Evolutionary conservation across 2,113 vertebrate species (phyloP).

Genomic region (Hystrix brachyura): DNA sequence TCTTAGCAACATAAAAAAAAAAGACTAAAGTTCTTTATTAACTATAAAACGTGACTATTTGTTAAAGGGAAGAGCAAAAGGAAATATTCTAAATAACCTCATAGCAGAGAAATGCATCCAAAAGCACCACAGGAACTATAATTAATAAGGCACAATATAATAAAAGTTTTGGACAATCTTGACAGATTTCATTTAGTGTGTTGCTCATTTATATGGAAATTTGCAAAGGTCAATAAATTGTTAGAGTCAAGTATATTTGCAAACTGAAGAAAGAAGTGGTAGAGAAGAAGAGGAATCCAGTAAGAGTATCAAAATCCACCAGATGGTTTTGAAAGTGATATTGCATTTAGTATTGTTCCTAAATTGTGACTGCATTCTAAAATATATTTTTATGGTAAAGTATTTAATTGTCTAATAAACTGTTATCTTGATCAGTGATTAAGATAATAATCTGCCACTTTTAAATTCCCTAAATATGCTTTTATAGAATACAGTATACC

Average conservation of each 20-base stretch:
- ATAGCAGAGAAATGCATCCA: not conserved
- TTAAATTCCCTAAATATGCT: slow-evolving; percentile 78
- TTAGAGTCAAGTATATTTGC: slow-evolving; percentile 51
- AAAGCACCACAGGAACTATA: not conserved
- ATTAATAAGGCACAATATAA: not conserved
- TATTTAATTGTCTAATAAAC: slow-evolving; percentile 85
- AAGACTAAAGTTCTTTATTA: not conserved
- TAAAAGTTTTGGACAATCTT: not conserved
- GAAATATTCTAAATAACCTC: slow-evolving; percentile 5
- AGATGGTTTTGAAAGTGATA: slow-evolving; percentile 4
- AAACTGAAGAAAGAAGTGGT: slow-evolving; percentile 50
- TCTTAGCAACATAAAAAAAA: not conserved
- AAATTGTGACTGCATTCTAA: slow-evolving; percentile 80
- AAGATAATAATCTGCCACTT: slow-evolving; percentile 85
- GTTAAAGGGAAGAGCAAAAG: not conserved
- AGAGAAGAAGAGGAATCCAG: slow-evolving; percentile 18
- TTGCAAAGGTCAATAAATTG: not conserved
- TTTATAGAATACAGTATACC: slow-evolving; percentile 64
- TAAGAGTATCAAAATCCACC: slow-evolving; percentile 69
- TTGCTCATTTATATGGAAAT: not conserved
- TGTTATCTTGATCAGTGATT: slow-evolving; percentile 77
- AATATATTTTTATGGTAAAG: slow-evolving; percentile 76
- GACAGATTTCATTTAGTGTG: not conserved
- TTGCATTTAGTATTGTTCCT: slow-evolving; percentile 78
- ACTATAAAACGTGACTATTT: not conserved